These are phyloP conservation scores for Fistularia tabacaria DNA, from an alignment of 2,797 vertebrate species.

Conservation along the genomic window DNA sequence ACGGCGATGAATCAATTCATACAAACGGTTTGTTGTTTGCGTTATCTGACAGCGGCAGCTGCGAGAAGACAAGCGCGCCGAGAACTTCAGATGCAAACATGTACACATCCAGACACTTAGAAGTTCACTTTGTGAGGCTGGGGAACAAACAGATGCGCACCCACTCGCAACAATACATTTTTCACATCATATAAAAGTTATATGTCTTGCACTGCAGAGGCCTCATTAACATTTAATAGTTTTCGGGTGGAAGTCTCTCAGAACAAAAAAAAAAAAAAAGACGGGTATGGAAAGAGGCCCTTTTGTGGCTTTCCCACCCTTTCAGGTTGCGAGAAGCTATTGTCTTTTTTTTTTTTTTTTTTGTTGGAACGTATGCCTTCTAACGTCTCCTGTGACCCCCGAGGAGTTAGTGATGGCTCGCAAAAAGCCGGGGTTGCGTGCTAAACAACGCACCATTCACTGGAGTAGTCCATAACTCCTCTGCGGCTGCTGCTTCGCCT, in stretches of 20 bases:
- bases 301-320: constrained; percentile 6
- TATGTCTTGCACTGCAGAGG: constrained; percentile 48
- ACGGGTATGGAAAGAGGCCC: constrained; percentile 38
- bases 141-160: constrained; percentile 23
- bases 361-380: constrained; percentile 41
- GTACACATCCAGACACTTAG: background rate
- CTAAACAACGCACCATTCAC: constrained; percentile 28
- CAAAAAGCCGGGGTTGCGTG: constrained; percentile 27
- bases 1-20: constrained; percentile 49
- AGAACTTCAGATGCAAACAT: constrained; percentile 9
- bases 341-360: too few species aligned
- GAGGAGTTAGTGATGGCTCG: constrained; percentile 56
- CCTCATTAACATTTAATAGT: constrained; percentile 72
- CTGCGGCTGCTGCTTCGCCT: constrained; percentile 28
- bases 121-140: constrained; percentile 6
- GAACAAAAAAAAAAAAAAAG: constrained; percentile 31
- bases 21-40: constrained; percentile 37
- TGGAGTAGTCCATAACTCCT: constrained; percentile 46
- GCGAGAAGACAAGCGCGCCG: background rate
- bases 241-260: constrained; percentile 36
- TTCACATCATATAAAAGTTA: constrained; percentile 48
- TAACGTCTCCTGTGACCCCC: constrained; percentile 49
- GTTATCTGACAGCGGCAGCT: constrained; percentile 21
- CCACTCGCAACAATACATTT: constrained; percentile 15
- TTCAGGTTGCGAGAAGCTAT: constrained; percentile 38